A percentile compares a stretch with the other conserved stretches of the same genome.
phyloP scores from a whole-genome alignment of 2,888 invertebrate genomes.

The Xestia ashworthii region DNA sequence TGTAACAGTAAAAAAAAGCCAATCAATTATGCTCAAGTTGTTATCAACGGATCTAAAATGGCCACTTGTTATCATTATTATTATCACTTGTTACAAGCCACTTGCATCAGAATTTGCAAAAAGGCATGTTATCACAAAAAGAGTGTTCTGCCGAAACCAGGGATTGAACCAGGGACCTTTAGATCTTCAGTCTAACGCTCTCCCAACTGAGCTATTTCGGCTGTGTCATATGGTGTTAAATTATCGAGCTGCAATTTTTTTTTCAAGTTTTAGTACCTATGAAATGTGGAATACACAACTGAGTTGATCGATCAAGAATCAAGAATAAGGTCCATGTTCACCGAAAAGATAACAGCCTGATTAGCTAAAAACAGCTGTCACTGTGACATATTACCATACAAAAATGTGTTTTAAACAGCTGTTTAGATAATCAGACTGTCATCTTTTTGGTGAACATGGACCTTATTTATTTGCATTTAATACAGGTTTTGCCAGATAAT shows the following conservation, averaged over 20 bases:
- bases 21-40: background rate
- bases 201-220: conserved; percentile 79
- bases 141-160: conserved; percentile 70
- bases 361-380: too few species aligned
- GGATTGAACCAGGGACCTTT: conserved; percentile 77
- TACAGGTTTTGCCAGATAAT: too few species aligned
- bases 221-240: accelerated
- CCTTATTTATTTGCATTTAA: too few species aligned
- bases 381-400: too few species aligned
- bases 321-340: too few species aligned
- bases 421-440: too few species aligned
- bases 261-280: background rate
- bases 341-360: too few species aligned
- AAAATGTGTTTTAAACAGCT: too few species aligned
- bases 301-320: background rate
- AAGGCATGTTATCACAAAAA: conserved; percentile 22
- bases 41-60: background rate
- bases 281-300: too few species aligned
- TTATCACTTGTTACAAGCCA: background rate
- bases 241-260: background rate
- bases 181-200: conserved; percentile 79
- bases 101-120: background rate
- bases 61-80: too few species aligned
- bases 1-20: background rate
- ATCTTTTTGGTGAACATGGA: too few species aligned